Base-by-base conservation (phyloP, 2,797 vertebrate genomes). In the Poeciliopsis presidionis region DNA sequence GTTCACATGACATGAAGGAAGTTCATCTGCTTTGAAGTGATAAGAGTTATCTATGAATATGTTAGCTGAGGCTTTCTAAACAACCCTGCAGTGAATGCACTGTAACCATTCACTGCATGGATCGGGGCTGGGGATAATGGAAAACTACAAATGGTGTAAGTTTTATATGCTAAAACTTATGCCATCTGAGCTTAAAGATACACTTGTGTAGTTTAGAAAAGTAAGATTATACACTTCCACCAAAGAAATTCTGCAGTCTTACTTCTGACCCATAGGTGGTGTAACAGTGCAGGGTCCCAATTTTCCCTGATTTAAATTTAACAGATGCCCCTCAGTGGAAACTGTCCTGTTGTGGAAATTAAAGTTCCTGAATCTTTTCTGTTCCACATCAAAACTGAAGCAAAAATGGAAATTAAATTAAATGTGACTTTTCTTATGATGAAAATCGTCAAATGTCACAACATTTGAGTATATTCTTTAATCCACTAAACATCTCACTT, bases 1-100 rank as follows among this genome's bases (percentile, higher is more conserved):
- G 49, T 3, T 22, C 89, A 84, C 72, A 74, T 75, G 80, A 87
- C 80, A 5, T 47, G 78, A 73, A 59, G 81, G 84, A 75, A 90
- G 79, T 75, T 77, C 82, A 82, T 91, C 90, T 95, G 95, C 70
- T 83, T n/a, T 9, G 20, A 61, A 53, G 75, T 92, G 95, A 95
- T 95, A 95, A 95, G 86, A 73, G 73, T 88, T 94, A 94, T 94
- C 91, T 88, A 3, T 46, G 72, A 36, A 71, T 82, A 83, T 80
- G 77, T 83, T 4, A 55, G 51, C 2, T 7, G 78, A 65, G 78
- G 73, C 73, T 67, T 79, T 81, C 41, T 65, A 67, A 43, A 49
- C 74, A 36, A 0, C 45, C 49, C 74, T 75, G 41, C 51, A 61
- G 30, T 25, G 74, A 45, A 46, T 28, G 41, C 71, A 16, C 65